Conservation (phyloP, 1,140 invertebrate genomes). For the Drosophila erecta region DNA sequence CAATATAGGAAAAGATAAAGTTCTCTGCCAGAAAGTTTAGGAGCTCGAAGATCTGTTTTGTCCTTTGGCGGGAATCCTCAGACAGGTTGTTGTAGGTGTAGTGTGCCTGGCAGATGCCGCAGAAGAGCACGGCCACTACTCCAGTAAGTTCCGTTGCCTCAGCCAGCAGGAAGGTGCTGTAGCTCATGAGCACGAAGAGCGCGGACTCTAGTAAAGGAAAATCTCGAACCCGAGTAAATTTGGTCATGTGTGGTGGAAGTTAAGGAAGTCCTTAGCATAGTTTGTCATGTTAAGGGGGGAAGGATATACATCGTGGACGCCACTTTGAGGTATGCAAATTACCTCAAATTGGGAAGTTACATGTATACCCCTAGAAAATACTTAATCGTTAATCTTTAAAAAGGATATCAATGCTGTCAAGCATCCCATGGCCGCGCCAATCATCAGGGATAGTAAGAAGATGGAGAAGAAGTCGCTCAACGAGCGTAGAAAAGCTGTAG, state of each 20-base stretch:
- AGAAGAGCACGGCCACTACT: slow-evolving; percentile 98
- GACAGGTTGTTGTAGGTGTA: slow-evolving; percentile 99
- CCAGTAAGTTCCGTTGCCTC: slow-evolving; percentile 98
- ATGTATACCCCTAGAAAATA: background rate
- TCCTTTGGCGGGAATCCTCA: slow-evolving; percentile 93
- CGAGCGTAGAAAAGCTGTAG: slow-evolving; percentile 94
- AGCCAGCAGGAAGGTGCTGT: slow-evolving; percentile 97
- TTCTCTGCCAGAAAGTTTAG: slow-evolving; percentile 99
- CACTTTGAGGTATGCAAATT: no score
- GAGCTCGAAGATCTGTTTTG: slow-evolving; percentile 97
- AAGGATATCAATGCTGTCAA: slow-evolving; percentile 92
- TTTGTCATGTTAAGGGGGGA: slow-evolving; percentile 32
- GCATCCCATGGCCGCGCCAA: slow-evolving; percentile 96
- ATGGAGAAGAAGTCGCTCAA: slow-evolving; percentile 96
- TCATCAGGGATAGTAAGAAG: slow-evolving; percentile 95
- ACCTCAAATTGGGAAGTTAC: no score
- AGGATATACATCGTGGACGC: no score
- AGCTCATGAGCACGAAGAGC: slow-evolving; percentile 98
- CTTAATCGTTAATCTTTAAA: slow-evolving; percentile 20
- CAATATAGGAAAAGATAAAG: slow-evolving; percentile 99
- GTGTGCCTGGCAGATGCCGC: slow-evolving; percentile 99
- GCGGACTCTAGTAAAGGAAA: slow-evolving; percentile 98
- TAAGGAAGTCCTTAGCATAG: slow-evolving; percentile 51
- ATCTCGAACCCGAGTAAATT: slow-evolving; percentile 97
- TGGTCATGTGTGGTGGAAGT: slow-evolving; percentile 90